A percentile compares a stretch with the other conserved stretches of the same genome.
Evolutionary conservation across 2,797 vertebrate species (phyloP).

Genomic region (Petrocephalus schoutedeni): DNA sequence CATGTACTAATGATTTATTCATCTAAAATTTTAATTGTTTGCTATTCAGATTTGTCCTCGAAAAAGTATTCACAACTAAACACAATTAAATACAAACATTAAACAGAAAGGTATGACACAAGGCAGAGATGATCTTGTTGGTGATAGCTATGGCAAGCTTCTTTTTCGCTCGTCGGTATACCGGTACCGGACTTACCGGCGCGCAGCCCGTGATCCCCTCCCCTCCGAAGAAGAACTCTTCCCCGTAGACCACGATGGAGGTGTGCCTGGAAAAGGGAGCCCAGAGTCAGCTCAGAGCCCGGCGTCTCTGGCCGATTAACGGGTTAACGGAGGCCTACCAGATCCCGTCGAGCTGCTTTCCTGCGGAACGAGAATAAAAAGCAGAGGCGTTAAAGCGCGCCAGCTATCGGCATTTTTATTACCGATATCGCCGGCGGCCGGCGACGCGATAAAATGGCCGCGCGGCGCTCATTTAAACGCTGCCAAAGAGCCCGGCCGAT

Average conservation of each 20-base stretch:
- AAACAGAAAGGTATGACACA: not conserved
- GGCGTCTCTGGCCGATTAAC: not conserved
- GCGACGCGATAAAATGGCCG: not conserved
- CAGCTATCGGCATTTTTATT: not conserved
- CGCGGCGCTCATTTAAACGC: not conserved
- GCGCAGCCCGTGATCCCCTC: slow-evolving; percentile 90
- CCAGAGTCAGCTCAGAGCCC: not conserved
- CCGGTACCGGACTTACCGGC: slow-evolving; percentile 64
- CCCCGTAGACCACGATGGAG: slow-evolving; percentile 90
- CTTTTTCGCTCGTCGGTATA: no score
- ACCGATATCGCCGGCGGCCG: not conserved
- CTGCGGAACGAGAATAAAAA: slow-evolving; percentile 60
- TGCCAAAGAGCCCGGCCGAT: not conserved
- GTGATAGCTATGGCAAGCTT: not conserved
- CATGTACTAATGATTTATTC: not conserved
- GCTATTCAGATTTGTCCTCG: not conserved
- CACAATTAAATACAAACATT: not conserved
- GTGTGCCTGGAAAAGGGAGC: slow-evolving; percentile 79
- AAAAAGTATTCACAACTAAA: not conserved
- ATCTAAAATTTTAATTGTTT: not conserved
- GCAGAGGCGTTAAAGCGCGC: not conserved
- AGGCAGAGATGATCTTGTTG: not conserved
- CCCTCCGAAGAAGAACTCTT: slow-evolving; percentile 93
- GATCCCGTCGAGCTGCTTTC: slow-evolving; percentile 96
- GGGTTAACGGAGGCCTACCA: slow-evolving; percentile 71